Percentiles rank a stretch among this genome's conserved stretches.
phyloP scores from a whole-genome alignment of 1,140 invertebrate species.

The Anastrepha ludens region DNA sequence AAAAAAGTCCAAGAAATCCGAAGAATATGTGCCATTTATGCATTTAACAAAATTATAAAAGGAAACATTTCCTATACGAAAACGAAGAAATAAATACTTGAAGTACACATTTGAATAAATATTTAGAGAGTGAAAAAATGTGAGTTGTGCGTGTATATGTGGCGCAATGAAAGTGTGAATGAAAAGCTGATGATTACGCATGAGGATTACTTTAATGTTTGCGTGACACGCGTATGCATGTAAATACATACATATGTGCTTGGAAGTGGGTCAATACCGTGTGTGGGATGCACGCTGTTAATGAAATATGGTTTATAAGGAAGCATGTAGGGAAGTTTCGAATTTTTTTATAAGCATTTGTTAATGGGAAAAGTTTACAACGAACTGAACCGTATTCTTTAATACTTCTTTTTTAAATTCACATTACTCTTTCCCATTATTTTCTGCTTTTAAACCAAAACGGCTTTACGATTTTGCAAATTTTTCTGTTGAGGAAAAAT shows the following conservation, averaged over 20 bases:
- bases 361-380: too few species aligned
- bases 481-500: too few species aligned
- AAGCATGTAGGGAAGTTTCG: too few species aligned
- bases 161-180: conserved; percentile 15
- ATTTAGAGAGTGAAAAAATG: background rate
- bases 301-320: background rate
- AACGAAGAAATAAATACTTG: background rate
- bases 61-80: background rate
- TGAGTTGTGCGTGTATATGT: background rate
- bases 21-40: background rate
- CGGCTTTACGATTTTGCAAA: too few species aligned
- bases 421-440: too few species aligned
- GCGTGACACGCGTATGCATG: background rate
- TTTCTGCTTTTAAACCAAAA: too few species aligned
- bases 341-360: too few species aligned
- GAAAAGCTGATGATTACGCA: background rate
- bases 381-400: too few species aligned
- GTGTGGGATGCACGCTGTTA: background rate
- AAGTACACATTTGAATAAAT: background rate
- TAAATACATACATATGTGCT: background rate
- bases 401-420: too few species aligned
- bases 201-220: background rate
- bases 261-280: background rate
- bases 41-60: background rate
- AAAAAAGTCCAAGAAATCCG: background rate